Percentiles rank a stretch among this genome's conserved stretches.
These are phyloP conservation scores for Mythimna loreyi DNA, from an alignment of 2,888 invertebrate genomes.

Conservation along the genomic window DNA sequence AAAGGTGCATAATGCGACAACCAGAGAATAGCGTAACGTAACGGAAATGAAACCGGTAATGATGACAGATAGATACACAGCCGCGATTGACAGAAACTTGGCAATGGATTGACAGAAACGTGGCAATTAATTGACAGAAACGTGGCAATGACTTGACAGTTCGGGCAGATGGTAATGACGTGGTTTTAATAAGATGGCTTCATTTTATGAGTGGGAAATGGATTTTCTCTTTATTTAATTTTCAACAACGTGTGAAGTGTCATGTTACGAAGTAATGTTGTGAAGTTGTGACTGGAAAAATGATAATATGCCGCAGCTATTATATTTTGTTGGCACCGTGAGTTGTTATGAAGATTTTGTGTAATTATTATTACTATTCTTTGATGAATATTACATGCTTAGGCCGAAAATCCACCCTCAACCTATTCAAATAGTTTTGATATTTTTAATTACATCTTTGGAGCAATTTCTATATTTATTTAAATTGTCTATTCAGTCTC, in stretches of 20 bases:
- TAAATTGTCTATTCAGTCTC: too few relatives aligned
- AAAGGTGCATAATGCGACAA: conserved; percentile 58
- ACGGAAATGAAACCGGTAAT: conserved; percentile 59
- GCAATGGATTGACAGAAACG: conserved; percentile 62
- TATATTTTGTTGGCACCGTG: neutral
- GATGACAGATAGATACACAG: conserved; percentile 65
- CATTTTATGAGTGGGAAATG: conserved; percentile 5
- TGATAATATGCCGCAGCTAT: too few relatives aligned
- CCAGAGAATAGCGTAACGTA: conserved; percentile 45
- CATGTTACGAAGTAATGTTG: neutral
- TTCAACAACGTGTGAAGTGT: neutral
- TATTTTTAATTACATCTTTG: too few relatives aligned
- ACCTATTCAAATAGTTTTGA: too few relatives aligned
- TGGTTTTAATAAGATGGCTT: conserved; percentile 29
- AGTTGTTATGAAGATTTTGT: neutral
- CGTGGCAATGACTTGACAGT: conserved; percentile 41
- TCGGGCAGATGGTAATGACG: conserved; percentile 47
- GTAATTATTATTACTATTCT: too few relatives aligned
- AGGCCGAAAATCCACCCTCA: too few relatives aligned
- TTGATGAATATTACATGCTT: too few relatives aligned
- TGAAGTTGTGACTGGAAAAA: neutral
- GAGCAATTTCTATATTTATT: neutral
- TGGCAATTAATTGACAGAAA: conserved; percentile 47
- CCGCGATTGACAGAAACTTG: conserved; percentile 59
- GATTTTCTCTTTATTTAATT: neutral